Base-by-base conservation (phyloP, 92 coral and sea anemone genomes). In the Epizoanthus stellaris region DNA sequence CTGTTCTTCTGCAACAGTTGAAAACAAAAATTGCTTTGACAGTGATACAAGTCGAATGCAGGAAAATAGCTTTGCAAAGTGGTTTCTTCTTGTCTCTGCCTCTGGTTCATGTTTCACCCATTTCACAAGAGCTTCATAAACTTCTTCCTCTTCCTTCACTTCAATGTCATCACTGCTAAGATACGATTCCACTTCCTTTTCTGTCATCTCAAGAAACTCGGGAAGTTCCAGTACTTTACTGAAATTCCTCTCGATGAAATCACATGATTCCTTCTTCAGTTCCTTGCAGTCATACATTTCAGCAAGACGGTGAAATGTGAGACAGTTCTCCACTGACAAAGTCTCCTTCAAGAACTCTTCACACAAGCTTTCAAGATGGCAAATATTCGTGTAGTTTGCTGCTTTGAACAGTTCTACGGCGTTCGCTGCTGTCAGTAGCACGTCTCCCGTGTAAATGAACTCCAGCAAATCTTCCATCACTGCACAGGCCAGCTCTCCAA, bases 311-410 rank as follows among this genome's bases (percentile, higher is more conserved):
- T 66, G 70, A 30, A 66, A 23, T 34, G 70, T 7, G 15, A 66
- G 70, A 39, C 70, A 66, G 17, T 66, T 66, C 17, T 66, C 70
- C 16, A 66, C 70, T 10, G 70, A 66, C 70, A 66, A 66, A 66
- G 70, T 66, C 70, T 66, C 70, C 5, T 66, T 66, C 70, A 66
- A 66, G 70, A 66, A 66, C 12, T 23, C 70, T 66, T 66, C 70
- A 19, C 70, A 66, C 70, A 66, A 25, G 15, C 17, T 30, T 66
- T 66, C 70, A 25, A 66, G 70, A 66, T 66, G 70, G 17, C 70
- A 25, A 66, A 66, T 39, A 39, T 25, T 66, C 2, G 70, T 66
- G 8, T 66, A 66, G 5, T 8, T 66, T 30, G 70, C 70, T 23
- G 70, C 70, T 66, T 66, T 66, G n/a, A 66, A 66, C 70, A 66